A percentile compares a stretch with the other conserved stretches of the same genome.
Evolutionary conservation across 2,888 invertebrate species (phyloP).

Genomic region (Amblyjoppa fuscipennis): DNA sequence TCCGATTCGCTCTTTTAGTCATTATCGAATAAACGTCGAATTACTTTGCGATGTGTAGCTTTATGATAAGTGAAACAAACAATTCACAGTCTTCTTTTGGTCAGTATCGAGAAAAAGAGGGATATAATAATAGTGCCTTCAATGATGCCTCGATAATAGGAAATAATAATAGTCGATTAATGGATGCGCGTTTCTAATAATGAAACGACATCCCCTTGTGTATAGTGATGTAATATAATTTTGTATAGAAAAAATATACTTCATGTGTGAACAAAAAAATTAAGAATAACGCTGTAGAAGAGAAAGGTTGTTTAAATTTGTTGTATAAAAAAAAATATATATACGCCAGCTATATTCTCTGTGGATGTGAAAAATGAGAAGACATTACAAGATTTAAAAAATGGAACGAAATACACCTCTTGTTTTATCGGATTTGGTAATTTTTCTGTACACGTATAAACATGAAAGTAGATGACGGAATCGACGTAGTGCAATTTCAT

Average conservation of each 20-base stretch:
- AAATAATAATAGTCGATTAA: constrained; percentile 15
- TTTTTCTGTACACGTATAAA: background rate
- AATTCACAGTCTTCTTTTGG: constrained; percentile 21
- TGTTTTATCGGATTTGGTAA: background rate
- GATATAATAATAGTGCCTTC: constrained; percentile 62
- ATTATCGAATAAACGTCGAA: constrained; percentile 50
- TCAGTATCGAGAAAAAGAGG: constrained; percentile 34
- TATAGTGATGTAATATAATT: constrained; percentile 39
- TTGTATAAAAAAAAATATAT: constrained; percentile 12
- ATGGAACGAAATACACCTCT: background rate
- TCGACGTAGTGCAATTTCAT: background rate
- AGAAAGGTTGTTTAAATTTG: constrained; percentile 42
- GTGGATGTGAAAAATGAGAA: background rate
- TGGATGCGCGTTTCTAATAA: background rate
- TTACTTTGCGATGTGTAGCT: background rate
- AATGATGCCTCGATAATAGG: constrained; percentile 53
- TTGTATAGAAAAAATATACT: constrained; percentile 20
- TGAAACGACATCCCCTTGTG: constrained; percentile 7
- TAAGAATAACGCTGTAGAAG: constrained; percentile 24
- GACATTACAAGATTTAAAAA: background rate
- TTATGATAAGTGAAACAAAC: constrained; percentile 15
- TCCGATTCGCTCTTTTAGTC: constrained; percentile 63
- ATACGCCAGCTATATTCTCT: background rate
- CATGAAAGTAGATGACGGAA: background rate
- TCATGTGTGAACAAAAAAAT: background rate